These are phyloP conservation scores for Pogonocherus hispidulus DNA, from an alignment of 2,888 invertebrate species.

Conservation along the genomic window DNA sequence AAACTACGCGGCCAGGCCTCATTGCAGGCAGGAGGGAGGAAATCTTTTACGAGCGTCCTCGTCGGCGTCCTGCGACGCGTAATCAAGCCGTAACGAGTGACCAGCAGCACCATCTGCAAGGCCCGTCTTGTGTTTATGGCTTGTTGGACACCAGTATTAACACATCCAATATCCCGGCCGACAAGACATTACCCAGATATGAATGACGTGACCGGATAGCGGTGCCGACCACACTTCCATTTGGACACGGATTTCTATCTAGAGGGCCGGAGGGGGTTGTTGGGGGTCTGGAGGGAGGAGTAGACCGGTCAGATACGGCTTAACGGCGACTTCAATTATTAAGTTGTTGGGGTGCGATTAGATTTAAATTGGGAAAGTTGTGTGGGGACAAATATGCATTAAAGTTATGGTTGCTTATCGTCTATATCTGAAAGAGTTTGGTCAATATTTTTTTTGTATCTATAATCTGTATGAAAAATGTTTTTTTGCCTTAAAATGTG, in stretches of 20 bases:
- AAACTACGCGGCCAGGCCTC: neutral
- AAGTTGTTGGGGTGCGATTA: slow-evolving; percentile 30
- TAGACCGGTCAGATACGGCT: neutral
- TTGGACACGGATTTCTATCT: slow-evolving; percentile 46
- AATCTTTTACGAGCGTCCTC: slow-evolving; percentile 45
- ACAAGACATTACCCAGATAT: slow-evolving; percentile 69
- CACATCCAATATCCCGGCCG: slow-evolving; percentile 68
- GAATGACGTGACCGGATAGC: slow-evolving; percentile 67
- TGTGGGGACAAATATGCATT: too few species aligned
- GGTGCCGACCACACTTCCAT: slow-evolving; percentile 44
- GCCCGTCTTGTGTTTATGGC: slow-evolving; percentile 68
- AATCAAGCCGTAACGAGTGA: slow-evolving; percentile 67
- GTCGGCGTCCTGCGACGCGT: slow-evolving; percentile 55
- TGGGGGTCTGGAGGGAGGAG: slow-evolving; percentile 18
- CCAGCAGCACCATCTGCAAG: slow-evolving; percentile 66
- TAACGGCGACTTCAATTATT: slow-evolving; percentile 36
- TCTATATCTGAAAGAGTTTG: too few species aligned
- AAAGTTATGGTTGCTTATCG: too few species aligned
- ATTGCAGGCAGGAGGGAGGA: slow-evolving; percentile 17
- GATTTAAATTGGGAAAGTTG: neutral
- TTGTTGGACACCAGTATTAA: slow-evolving; percentile 69
- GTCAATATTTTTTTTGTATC: too few species aligned
- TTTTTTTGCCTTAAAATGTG: too few species aligned
- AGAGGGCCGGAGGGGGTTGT: slow-evolving; percentile 37
- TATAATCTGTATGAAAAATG: too few species aligned